These are phyloP conservation scores for Meiosimyza decipiens DNA, from an alignment of 2,888 invertebrate species.

Conservation along the genomic window DNA sequence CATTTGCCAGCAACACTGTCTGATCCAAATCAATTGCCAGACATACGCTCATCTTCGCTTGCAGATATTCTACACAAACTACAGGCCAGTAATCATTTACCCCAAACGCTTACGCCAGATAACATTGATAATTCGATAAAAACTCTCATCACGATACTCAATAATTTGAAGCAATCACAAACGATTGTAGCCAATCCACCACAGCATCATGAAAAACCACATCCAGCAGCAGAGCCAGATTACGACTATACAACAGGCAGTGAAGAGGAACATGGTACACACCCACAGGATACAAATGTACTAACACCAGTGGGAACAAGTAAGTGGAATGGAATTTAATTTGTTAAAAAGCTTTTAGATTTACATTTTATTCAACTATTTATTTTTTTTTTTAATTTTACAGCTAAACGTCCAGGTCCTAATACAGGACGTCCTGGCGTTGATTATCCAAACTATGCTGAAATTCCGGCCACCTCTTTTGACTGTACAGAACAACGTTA, in stretches of 20 bases:
- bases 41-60: constrained; percentile 66
- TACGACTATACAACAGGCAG: constrained; percentile 58
- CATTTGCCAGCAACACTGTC: constrained; percentile 37
- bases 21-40: constrained; percentile 59
- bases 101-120: constrained; percentile 79
- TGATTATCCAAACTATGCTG: constrained; percentile 82
- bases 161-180: constrained; percentile 72
- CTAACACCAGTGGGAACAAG: constrained; percentile 51
- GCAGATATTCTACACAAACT: constrained; percentile 77
- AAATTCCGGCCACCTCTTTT: constrained; percentile 81
- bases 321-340: constrained; percentile 42
- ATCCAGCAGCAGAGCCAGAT: constrained; percentile 47
- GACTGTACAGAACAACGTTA: constrained; percentile 87
- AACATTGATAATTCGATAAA: constrained; percentile 83
- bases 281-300: constrained; percentile 41
- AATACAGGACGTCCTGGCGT: constrained; percentile 72
- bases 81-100: constrained; percentile 80
- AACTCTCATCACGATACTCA: constrained; percentile 80
- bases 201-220: constrained; percentile 58
- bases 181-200: constrained; percentile 61
- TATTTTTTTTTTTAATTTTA: constrained; percentile 12
- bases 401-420: constrained; percentile 69
- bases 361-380: background rate
- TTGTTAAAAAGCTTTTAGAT: background rate
- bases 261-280: constrained; percentile 51